Conservation (phyloP, 1,140 invertebrate species). For the Rhagoletis zephyria region DNA sequence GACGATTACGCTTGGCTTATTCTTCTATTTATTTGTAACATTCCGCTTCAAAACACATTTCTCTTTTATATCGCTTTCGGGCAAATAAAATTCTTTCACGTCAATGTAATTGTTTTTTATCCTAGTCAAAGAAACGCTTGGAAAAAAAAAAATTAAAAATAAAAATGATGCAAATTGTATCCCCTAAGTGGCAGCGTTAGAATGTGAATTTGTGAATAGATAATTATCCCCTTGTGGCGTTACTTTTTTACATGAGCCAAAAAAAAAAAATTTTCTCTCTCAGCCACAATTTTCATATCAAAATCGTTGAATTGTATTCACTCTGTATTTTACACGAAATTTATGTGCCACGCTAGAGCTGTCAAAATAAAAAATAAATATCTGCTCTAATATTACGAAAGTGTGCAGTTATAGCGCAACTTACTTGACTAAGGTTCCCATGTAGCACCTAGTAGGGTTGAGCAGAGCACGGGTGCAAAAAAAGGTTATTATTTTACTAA, state of each 20-base stretch:
- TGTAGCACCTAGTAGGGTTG: too few relatives aligned
- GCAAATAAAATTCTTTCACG: neutral
- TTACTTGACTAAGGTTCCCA: too few relatives aligned
- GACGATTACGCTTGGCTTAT: neutral
- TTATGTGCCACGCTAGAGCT: too few relatives aligned
- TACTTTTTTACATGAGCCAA: neutral
- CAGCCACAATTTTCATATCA: too few relatives aligned
- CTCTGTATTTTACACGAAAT: too few relatives aligned
- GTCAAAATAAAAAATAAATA: too few relatives aligned
- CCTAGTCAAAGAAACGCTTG: neutral
- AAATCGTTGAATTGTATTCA: too few relatives aligned
- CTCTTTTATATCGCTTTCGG: neutral
- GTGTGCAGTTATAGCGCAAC: too few relatives aligned
- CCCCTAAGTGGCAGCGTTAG: neutral
- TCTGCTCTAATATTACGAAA: too few relatives aligned
- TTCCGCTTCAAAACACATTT: neutral
- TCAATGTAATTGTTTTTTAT: neutral
- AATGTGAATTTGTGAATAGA: slow-evolving; percentile 14
- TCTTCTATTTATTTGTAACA: neutral
- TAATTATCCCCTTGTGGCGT: slow-evolving; percentile 2
- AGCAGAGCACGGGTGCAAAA: too few relatives aligned
- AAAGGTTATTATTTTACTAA: too few relatives aligned
- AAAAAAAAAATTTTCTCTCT: neutral
- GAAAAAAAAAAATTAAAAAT: neutral
- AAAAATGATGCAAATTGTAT: neutral